Percentiles rank a stretch among this genome's conserved stretches.
Evolutionary conservation across 2,888 invertebrate genomes (phyloP).

Genomic region (Hoplodrina blanda): DNA sequence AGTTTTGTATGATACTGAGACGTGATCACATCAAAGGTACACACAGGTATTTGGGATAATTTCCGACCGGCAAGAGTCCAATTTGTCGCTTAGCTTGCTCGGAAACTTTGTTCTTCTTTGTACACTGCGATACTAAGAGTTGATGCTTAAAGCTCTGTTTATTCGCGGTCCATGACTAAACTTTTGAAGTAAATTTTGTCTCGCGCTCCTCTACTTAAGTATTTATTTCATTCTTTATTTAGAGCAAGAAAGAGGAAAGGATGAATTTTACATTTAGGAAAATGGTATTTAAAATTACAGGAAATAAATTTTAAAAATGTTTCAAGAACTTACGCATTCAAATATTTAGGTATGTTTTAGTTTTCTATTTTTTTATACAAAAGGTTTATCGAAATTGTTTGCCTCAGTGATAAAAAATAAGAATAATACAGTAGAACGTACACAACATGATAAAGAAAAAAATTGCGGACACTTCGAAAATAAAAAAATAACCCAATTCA

Average conservation of each 20-base stretch:
- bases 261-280: conserved; percentile 25
- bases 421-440: neutral
- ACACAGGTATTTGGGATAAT: conserved; percentile 62
- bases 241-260: conserved; percentile 19
- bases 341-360: neutral
- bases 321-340: conserved; percentile 8
- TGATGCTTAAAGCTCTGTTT: conserved; percentile 71
- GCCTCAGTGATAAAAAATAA: neutral
- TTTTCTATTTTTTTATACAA: neutral
- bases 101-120: conserved; percentile 63
- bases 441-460: neutral
- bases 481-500: conserved; percentile 19
- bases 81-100: conserved; percentile 70
- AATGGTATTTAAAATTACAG: conserved; percentile 28
- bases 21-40: conserved; percentile 53
- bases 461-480: conserved; percentile 1
- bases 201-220: conserved; percentile 54
- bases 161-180: conserved; percentile 71
- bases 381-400: neutral
- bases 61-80: conserved; percentile 61
- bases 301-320: conserved; percentile 19
- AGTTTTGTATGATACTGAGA: conserved; percentile 55
- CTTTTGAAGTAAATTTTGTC: conserved; percentile 71
- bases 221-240: conserved; percentile 59
- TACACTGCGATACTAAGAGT: conserved; percentile 50